phyloP scores from a whole-genome alignment of 92 coral and sea anemone genomes.

The Phenganax marumi region DNA sequence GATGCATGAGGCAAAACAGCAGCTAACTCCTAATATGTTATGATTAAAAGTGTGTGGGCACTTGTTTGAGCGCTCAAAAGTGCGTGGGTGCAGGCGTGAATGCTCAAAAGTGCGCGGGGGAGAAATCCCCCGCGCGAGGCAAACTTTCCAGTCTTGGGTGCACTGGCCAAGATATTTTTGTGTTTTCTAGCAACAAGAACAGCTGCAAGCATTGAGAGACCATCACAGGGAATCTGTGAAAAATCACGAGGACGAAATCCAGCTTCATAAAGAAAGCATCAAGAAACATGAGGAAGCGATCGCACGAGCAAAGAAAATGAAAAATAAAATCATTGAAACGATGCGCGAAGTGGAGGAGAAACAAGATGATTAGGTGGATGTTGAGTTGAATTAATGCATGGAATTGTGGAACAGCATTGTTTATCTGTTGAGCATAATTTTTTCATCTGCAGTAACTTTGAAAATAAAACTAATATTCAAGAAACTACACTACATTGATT shows the following conservation, averaged over 20 bases:
- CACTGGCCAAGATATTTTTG: background rate
- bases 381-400: background rate
- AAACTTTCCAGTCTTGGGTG: no score
- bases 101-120: no score
- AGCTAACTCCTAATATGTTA: no score
- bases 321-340: slow-evolving; percentile 50
- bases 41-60: no score
- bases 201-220: slow-evolving; percentile 69
- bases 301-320: slow-evolving; percentile 60
- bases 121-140: no score
- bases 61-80: no score
- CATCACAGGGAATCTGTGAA: slow-evolving; percentile 68
- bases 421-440: background rate
- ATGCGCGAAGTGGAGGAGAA: slow-evolving; percentile 13
- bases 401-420: background rate
- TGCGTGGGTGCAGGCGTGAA: no score
- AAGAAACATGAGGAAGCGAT: slow-evolving; percentile 76
- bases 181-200: slow-evolving; percentile 69
- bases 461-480: background rate
- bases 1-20: no score
- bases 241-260: slow-evolving; percentile 70
- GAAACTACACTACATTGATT: background rate
- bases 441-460: background rate
- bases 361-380: background rate
- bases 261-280: slow-evolving; percentile 79